Conservation (phyloP, 2,113 vertebrate genomes). For the Caranx melampygus region DNA sequence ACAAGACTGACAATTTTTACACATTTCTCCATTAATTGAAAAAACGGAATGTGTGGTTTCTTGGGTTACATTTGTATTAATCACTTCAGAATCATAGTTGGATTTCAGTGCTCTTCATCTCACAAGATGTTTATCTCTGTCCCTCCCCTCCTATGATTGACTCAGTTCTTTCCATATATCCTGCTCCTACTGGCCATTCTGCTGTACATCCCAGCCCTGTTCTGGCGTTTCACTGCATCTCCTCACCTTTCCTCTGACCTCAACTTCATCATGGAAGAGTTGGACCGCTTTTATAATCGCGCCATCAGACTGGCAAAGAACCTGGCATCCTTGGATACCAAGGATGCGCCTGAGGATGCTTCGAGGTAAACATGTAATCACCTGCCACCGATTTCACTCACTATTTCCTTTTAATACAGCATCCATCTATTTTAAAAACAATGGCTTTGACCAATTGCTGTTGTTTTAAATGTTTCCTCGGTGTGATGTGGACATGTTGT, state of each 20-base stretch:
- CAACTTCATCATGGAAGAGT: constrained; percentile 96
- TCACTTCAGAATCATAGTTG: no score
- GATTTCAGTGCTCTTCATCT: neutral
- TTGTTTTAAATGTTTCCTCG: neutral
- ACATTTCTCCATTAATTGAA: neutral
- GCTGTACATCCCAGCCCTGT: constrained; percentile 89
- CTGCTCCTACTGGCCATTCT: constrained; percentile 90
- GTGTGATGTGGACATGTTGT: neutral
- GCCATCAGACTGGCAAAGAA: constrained; percentile 90
- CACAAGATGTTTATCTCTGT: neutral
- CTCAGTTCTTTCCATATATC: constrained; percentile 96
- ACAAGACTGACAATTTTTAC: neutral
- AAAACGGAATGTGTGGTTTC: no score
- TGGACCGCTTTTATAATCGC: constrained; percentile 95
- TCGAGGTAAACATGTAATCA: constrained; percentile 62
- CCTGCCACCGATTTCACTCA: neutral
- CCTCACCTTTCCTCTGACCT: constrained; percentile 94
- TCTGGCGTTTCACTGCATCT: constrained; percentile 92
- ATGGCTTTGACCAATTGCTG: no score
- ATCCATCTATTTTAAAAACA: neutral
- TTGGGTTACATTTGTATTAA: no score
- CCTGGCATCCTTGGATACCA: constrained; percentile 76
- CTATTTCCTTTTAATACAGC: neutral
- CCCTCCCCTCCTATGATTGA: constrained; percentile 13
- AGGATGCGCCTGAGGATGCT: constrained; percentile 70